Base-by-base conservation (phyloP, 2,113 vertebrate genomes). In the Austrofundulus limnaeus region DNA sequence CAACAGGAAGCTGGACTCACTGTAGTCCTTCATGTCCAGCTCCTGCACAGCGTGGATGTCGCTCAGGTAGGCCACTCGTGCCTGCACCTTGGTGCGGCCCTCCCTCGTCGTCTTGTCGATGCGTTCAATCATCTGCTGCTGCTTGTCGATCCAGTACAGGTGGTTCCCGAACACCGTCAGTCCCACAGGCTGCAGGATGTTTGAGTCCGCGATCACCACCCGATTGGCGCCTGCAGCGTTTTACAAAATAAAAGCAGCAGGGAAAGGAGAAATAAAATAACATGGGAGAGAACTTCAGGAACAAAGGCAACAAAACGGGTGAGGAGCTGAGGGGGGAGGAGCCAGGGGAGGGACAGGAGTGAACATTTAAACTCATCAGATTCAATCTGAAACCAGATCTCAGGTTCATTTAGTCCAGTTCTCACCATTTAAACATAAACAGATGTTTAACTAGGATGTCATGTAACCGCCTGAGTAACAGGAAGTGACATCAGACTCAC, bases 51-150 rank as follows among this genome's bases (percentile, higher is more conserved):
- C 96, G 28, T 98, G 97, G 75, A 98, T 98, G 90, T 98, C 97
- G 23, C 94, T 98, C 58, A 99, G 94, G 47, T 94, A 94, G 11
- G 94, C 91, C 49, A 99, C 96, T 38, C 96, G 95, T 1, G 96
- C 97, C 81, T 99, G 97, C 77, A 99, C 96, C 90, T 99, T 98
- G 7, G 95, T 99, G 61, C 97, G 94, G 1, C 95, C 94, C 71
- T 95, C 95, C 2, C 94, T 87, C 0, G 95, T 95, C 0, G 92
- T 95, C 91, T 98, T 98, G 57, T 98, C 93, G 2, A 99, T 96
- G 81, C 97, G 95, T 25, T 99, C 97, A 43, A 98, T 98, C 97
- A 99, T 98, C 89, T 99, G 96, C 83, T 98, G 97, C 79, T 98
- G 96, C 47, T 92, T 94, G 89, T 99, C 97, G 65, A 99, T 98